Percentiles rank a stretch among this genome's conserved stretches.
Conservation (phyloP, 2,888 invertebrate species). For the Sarcophaga carnaria region DNA sequence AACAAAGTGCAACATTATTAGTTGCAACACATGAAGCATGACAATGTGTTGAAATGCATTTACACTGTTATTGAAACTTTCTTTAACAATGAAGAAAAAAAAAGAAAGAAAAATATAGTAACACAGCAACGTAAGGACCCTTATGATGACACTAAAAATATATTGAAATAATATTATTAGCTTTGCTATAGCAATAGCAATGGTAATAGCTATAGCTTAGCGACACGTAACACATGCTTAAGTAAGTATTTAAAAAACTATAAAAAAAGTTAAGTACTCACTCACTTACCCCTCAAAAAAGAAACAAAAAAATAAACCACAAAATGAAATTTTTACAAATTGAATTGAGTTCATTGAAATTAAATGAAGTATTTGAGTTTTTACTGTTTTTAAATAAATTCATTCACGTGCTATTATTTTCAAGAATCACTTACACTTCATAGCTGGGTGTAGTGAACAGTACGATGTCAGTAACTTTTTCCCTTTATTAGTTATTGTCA, state of each 20-base stretch:
- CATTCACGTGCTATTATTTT: not conserved
- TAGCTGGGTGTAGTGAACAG: no score
- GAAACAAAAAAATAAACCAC: not conserved
- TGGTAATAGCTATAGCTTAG: not conserved
- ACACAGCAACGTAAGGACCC: constrained; percentile 7
- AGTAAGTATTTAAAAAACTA: not conserved
- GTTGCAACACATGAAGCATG: constrained; percentile 55
- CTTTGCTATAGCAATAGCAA: not conserved
- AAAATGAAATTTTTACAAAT: not conserved
- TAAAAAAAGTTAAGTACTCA: not conserved
- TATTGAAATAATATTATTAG: constrained; percentile 4
- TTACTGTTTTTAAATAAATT: constrained; percentile 22
- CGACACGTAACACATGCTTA: not conserved
- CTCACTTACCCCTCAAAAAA: not conserved
- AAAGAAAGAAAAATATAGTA: not conserved
- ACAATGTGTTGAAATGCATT: constrained; percentile 51
- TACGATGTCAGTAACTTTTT: not conserved
- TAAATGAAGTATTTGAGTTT: constrained; percentile 21
- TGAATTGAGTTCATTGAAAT: not conserved
- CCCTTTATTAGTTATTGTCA: constrained; percentile 34
- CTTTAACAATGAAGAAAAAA: not conserved
- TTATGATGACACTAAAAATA: constrained; percentile 24
- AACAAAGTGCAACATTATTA: constrained; percentile 50
- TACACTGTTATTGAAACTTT: constrained; percentile 43
- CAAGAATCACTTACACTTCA: not conserved